phyloP scores from a whole-genome alignment of 2,888 invertebrate species.

The Stegana nigrithorax region DNA sequence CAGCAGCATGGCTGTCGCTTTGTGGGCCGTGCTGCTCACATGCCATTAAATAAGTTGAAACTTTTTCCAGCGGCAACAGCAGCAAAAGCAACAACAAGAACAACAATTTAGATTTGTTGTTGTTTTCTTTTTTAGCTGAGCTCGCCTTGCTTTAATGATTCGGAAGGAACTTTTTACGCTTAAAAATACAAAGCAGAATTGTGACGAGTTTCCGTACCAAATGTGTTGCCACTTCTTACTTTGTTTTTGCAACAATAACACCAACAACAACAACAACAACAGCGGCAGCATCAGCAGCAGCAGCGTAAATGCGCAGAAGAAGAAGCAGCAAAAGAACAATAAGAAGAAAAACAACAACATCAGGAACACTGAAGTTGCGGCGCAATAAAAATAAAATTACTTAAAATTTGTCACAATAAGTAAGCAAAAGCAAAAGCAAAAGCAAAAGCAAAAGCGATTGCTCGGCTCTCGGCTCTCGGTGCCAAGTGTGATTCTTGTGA shows the following conservation, averaged over 20 bases:
- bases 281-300: slow-evolving; percentile 14
- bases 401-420: slow-evolving; percentile 62
- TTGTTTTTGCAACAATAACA: slow-evolving; percentile 32
- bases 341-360: slow-evolving; percentile 34
- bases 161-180: slow-evolving; percentile 52
- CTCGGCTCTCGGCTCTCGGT: slow-evolving; percentile 34
- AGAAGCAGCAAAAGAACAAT: neutral
- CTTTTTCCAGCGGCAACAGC: neutral
- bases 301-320: too few relatives aligned
- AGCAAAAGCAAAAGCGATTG: slow-evolving; percentile 18
- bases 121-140: neutral
- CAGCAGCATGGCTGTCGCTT: too few relatives aligned
- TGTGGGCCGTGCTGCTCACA: too few relatives aligned
- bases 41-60: slow-evolving; percentile 12
- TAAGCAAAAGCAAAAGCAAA: slow-evolving; percentile 27
- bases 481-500: slow-evolving; percentile 22
- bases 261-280: slow-evolving; percentile 32
- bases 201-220: slow-evolving; percentile 7
- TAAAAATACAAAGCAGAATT: slow-evolving; percentile 22
- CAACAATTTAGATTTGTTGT: neutral
- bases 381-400: slow-evolving; percentile 58
- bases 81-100: slow-evolving; percentile 1
- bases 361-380: slow-evolving; percentile 44
- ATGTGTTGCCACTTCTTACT: neutral
- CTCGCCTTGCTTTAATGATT: slow-evolving; percentile 48